These are phyloP conservation scores for Bellardia pandia DNA, from an alignment of 2,888 invertebrate species.

Conservation along the genomic window DNA sequence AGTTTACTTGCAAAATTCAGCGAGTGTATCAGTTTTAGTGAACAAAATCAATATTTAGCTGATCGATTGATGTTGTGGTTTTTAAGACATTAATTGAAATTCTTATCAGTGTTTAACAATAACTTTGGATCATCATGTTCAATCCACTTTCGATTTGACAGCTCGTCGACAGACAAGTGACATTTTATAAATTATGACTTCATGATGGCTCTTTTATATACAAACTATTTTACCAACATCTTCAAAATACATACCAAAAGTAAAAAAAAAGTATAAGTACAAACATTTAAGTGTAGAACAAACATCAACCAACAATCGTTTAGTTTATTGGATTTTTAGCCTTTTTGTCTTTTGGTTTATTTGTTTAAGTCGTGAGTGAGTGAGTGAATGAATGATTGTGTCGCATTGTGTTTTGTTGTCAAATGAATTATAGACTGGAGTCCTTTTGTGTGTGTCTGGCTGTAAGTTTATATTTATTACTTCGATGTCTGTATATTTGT, in stretches of 20 bases:
- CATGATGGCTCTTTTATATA: conserved; percentile 70
- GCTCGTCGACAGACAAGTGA: conserved; percentile 84
- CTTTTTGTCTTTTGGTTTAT: conserved; percentile 58
- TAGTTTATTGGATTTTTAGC: conserved; percentile 45
- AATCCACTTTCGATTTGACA: conserved; percentile 85
- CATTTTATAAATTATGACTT: conserved; percentile 82
- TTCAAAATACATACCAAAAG: conserved; percentile 40
- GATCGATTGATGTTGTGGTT: conserved; percentile 57
- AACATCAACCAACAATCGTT: conserved; percentile 50
- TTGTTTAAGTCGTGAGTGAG: conserved; percentile 65
- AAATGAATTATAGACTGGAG: conserved; percentile 75
- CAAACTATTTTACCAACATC: conserved; percentile 61
- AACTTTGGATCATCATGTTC: conserved; percentile 81
- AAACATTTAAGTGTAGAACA: background rate
- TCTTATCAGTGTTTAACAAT: conserved; percentile 83
- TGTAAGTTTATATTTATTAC: conserved; percentile 58
- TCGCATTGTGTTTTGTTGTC: conserved; percentile 71
- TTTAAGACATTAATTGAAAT: conserved; percentile 82
- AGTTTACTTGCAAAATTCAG: conserved; percentile 72
- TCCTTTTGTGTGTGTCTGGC: conserved; percentile 79
- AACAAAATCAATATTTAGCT: conserved; percentile 57
- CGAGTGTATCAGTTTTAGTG: conserved; percentile 38
- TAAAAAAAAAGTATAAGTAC: background rate
- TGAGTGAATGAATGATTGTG: conserved; percentile 64
- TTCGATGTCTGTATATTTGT: conserved; percentile 14